phyloP scores from a whole-genome alignment of 2,888 invertebrate genomes.

The Zygaena filipendulae region DNA sequence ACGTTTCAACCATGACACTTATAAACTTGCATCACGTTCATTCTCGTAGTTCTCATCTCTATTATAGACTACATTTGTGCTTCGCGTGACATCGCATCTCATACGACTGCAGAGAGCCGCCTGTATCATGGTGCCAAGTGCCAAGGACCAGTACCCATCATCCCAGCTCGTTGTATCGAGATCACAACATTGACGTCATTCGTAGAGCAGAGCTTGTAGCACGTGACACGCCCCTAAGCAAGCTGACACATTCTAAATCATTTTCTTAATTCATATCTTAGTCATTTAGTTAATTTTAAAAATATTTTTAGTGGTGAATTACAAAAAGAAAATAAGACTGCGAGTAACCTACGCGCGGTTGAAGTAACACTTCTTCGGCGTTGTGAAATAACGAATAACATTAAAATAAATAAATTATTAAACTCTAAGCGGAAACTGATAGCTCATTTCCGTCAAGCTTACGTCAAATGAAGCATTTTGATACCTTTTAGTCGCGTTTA shows the following conservation, averaged over 20 bases:
- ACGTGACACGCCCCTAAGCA: conserved; percentile 50
- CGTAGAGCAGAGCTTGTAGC: conserved; percentile 49
- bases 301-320: too few relatives aligned
- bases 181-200: conserved; percentile 25
- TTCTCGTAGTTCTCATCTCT: conserved; percentile 44
- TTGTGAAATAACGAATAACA: conserved; percentile 3
- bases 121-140: conserved; percentile 16
- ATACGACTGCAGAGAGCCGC: conserved; percentile 23
- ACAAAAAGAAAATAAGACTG: too few relatives aligned
- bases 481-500: too few relatives aligned
- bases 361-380: too few relatives aligned
- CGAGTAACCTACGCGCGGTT: too few relatives aligned
- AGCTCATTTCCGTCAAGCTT: too few relatives aligned
- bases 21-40: conserved; percentile 32
- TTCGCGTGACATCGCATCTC: conserved; percentile 33
- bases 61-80: conserved; percentile 45
- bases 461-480: too few relatives aligned
- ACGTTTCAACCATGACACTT: too few relatives aligned
- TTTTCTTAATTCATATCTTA: too few relatives aligned
- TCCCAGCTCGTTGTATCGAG: conserved; percentile 30
- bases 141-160: conserved; percentile 20
- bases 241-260: conserved; percentile 22
- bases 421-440: too few relatives aligned
- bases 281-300: too few relatives aligned
- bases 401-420: conserved; percentile 1